phyloP scores from a whole-genome alignment of 2,797 vertebrate species.

The Bufotes viridis region DNA sequence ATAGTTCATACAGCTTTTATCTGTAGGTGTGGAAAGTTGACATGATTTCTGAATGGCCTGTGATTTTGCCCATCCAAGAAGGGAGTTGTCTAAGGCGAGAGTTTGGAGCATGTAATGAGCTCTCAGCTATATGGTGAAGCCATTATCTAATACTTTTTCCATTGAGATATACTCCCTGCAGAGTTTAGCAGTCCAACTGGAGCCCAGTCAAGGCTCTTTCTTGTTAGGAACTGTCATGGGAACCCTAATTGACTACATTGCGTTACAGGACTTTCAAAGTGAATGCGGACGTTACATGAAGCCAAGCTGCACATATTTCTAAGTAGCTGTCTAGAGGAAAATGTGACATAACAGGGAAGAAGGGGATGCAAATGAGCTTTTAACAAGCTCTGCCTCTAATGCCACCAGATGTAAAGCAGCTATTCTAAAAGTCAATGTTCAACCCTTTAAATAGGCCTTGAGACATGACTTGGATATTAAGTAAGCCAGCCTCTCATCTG shows the following conservation, averaged over 20 bases:
- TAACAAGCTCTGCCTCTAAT: no score
- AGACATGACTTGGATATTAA: no score
- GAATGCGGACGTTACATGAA: background rate
- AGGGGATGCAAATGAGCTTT: no score
- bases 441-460: no score
- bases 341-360: background rate
- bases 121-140: background rate
- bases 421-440: no score
- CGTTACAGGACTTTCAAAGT: background rate
- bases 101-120: background rate
- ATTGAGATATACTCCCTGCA: background rate
- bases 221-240: background rate
- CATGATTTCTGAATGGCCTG: background rate
- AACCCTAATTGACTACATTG: background rate
- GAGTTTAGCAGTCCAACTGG: background rate
- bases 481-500: no score
- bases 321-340: background rate
- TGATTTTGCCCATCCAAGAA: background rate
- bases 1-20: background rate
- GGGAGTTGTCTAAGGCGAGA: background rate
- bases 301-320: background rate
- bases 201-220: background rate
- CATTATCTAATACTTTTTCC: background rate
- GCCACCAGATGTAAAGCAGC: no score
- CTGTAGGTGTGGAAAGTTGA: background rate